These are phyloP conservation scores for Phaedon cochleariae DNA, from an alignment of 2,888 invertebrate genomes.

Conservation along the genomic window DNA sequence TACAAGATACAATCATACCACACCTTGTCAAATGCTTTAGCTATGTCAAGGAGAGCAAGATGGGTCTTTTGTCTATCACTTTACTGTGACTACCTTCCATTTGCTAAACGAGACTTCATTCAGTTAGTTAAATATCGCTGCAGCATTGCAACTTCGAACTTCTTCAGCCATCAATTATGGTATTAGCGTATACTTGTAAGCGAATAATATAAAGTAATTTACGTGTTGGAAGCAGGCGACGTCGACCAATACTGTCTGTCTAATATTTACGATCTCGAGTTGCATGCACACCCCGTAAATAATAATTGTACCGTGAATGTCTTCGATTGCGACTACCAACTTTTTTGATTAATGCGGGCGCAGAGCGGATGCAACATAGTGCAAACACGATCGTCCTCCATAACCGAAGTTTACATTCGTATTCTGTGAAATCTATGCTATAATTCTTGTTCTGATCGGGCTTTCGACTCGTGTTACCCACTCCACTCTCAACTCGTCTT, in stretches of 20 bases:
- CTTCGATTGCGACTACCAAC: slow-evolving; percentile 18
- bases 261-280: slow-evolving; percentile 40
- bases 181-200: too few species aligned
- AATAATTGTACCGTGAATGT: slow-evolving; percentile 35
- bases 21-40: too few species aligned
- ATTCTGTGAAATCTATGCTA: too few species aligned
- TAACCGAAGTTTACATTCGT: too few species aligned
- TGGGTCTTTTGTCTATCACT: too few species aligned
- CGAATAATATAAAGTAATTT: slow-evolving; percentile 52
- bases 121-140: background rate
- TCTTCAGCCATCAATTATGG: slow-evolving; percentile 25
- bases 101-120: too few species aligned
- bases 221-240: slow-evolving; percentile 52
- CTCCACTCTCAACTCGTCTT: too few species aligned
- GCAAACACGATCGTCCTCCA: slow-evolving; percentile 14
- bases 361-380: slow-evolving; percentile 20
- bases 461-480: too few species aligned
- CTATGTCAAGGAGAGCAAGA: too few species aligned
- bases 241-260: slow-evolving; percentile 30
- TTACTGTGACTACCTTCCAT: too few species aligned
- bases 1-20: too few species aligned
- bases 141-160: background rate
- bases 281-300: slow-evolving; percentile 40
- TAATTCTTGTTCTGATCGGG: too few species aligned
- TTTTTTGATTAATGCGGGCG: slow-evolving; percentile 25